Base-by-base conservation (phyloP, 2,888 invertebrate species). In the Coelinius sp. region DNA sequence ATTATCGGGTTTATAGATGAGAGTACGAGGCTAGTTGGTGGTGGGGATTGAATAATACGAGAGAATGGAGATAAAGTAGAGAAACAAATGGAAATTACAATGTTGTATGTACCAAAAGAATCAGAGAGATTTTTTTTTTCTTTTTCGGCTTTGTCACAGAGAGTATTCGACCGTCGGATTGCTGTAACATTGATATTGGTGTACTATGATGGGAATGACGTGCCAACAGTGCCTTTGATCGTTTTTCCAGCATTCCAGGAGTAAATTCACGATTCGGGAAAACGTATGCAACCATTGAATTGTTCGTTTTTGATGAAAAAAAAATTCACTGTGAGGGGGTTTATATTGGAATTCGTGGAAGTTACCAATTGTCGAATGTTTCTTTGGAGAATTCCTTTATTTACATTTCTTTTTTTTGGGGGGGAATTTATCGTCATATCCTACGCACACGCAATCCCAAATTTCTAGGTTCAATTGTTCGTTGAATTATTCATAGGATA, bases 1-100 rank as follows among this genome's bases (percentile, higher is more conserved):
- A 77, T 81, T 76, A 73, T 77, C 79, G 69, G 72, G 73, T 41
- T 80, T 78, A 78, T 78, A 71, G 66, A 70, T 31, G 70, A 70
- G 70, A 65, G 64, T 56, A 52, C 64, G 53, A 68, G 68, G 52
- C 12, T 17, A n/a, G 35, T 41, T 25, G 35, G 35, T 59, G 38
- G 41, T 24, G 14, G 56, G 20, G 44, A 27, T 25, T n/a, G 52
- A 24, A 46, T 14, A 67, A 35, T n/a, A 53, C n/a, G 35, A 67
- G 67, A 35, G 67, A 10, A 20, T 46, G 6, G 49, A 44, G 31
- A 22, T 44, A 67, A 31, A 67, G 52, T 20, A 53, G 67, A 35
- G 67, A 35, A 52, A 46, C 27, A 52, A 63, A 41, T 53, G 38
- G 46, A 20, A 27, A 64, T 35, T 25, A 46, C 52, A 52, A 7